Evolutionary conservation across 2,888 invertebrate genomes (phyloP), one percentile per base, ranked within the genome.

Genomic region (Rhamphomyia laevipes): DNA sequence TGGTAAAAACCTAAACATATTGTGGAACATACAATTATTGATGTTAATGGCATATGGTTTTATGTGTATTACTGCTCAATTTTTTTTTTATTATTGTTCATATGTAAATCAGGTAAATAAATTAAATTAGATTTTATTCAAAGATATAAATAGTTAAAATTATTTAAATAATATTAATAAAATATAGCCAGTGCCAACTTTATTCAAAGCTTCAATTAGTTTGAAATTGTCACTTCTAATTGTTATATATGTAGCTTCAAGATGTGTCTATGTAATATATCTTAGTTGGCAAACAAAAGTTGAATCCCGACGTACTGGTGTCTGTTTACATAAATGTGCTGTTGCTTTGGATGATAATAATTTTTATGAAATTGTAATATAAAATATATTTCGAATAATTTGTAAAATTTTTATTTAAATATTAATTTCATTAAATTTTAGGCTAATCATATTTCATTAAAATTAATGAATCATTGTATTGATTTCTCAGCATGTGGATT

Each of bases 401-500:
- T 37, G 9, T 38, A 9, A 35, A n/a, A 16, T 17, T 30, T 41
- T 38, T 48, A 35, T 18, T 35, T 12, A 15, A n/a, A 31, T 10
- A 23, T 13, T 47, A 16, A 12, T 37, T n/a, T n/a, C 45, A 16
- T 42, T 18, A 7, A 18, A 12, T 45, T 46, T 17, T 41, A 65
- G 64, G 59, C 64, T 1, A 71, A 71, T 57, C 71, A 71, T 55
- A 59, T 71, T 41, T 71, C 70, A 3, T 54, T 71, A 33, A 71
- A 71, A 49, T 51, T 71, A 47, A 59, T 71, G 6, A 71, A 70
- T 56, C 70, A 71, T 56, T 62, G 65, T 1, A 62, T 69, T 5
- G 66, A 69, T 52, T 70, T 71, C 54, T 66, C 69, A 1, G 70
- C 71, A n/a, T 68, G 70, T 51, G 70, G 70, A 12, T 71, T 70